Evolutionary conservation across 2,888 invertebrate genomes (phyloP), one percentile per base, ranked within the genome.

Genomic region (Hirtodrosophila cameraria): DNA sequence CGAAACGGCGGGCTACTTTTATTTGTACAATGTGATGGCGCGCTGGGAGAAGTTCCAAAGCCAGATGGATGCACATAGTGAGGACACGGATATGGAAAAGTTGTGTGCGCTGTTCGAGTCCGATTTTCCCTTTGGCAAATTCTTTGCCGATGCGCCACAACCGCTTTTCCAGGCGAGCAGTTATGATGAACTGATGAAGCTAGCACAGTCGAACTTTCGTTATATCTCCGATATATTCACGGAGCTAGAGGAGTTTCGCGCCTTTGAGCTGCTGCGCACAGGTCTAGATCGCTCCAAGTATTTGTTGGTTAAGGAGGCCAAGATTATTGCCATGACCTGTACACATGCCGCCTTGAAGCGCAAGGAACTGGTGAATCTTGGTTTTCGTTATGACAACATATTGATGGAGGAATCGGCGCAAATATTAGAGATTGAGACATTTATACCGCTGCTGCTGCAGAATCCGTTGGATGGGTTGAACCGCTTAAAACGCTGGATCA

Each of bases 261-360:
- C 99, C 0, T 99, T 99, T 91, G 99, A 99, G 91, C 92, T 99
- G 70, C 92, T 99, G 5, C 93, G 99, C 7, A 98, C 97, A 42
- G 99, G 99, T 0, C 92, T 98, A 41, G 99, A 99, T 90, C 93
- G 99, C 41, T 97, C 99, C 0, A 97, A 98, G 87, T 99, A 99
- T 91, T 92, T 99, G 54, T 92, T 99, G 48, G 99, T 99, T 0
- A 98, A 98, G 89, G 99, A 99, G 90, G 99, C 99, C 0, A 99
- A 99, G 92, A 98, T 99, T 52, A 99, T 99, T 78, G 99, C 99
- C 1, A 99, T 99, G 99, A 99, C 99, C 0, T 99, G 99, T 92
- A 99, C 99, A 0, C 99, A 99, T 91, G 99, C 99, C 0, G 99
- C 99, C 0, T 92, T 99, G 8, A 98, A 99, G 89, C 93, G 99